Evolutionary conservation across 2,797 vertebrate species (phyloP), one percentile per base, ranked within the genome.

Genomic region (Adelosebastes latens): DNA sequence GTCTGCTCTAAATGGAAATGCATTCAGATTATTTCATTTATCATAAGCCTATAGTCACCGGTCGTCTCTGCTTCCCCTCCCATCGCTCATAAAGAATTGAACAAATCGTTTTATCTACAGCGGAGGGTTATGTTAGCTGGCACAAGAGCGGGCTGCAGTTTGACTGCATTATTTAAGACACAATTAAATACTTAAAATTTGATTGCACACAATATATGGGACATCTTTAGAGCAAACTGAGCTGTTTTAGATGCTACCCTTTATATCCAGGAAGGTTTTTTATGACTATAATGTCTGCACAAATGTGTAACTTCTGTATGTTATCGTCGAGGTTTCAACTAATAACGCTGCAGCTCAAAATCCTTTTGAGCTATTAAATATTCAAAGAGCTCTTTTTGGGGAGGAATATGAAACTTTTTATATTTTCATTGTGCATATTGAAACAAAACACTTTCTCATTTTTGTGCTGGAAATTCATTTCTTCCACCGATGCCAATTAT

Each of bases 1-100:
- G 52, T 91, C 85, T 85, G 52, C 77, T 89, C 59, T 73, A 81
- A 90, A 90, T 90, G 87, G 83, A 87, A 94, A 90, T 81, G 55
- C 77, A 73, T 86, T 90, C 79, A 83, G 39, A 62, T 67, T 77
- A 83, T 89, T 93, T 87, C 72, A 88, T 92, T 92, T 81, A 89
- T 91, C 82, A 81, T 75, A 72, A 39, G 31, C 71, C 70, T 73
- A 77, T 83, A 79, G 89, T 88, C 77, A 81, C 70, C 7, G 16
- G 58, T 29, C 81, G 73, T 77, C 60, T 78, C 63, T 10, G 31
- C 63, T 55, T 84, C 62, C 61, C 58, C 56, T 81, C 34, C 75
- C 83, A 60, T 82, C 9, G 34, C 80, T 87, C 83, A 91, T 88
- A 83, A 91, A 90, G 78, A 87, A 91, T 83, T 88, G 70, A 92